phyloP scores from a whole-genome alignment of 2,113 vertebrate species.

The Daboia siamensis region DNA sequence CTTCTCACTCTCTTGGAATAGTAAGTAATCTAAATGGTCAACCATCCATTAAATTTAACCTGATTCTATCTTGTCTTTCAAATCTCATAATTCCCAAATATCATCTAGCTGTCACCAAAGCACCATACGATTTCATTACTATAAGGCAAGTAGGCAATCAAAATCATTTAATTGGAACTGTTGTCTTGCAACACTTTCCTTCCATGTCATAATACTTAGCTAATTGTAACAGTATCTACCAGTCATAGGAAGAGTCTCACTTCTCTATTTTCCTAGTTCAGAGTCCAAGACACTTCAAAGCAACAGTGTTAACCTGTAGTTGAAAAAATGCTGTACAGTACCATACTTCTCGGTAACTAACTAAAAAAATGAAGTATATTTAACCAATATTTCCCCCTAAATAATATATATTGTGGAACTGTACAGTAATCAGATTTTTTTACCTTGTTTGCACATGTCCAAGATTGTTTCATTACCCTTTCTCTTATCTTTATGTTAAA shows the following conservation, averaged over 20 bases:
- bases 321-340: neutral
- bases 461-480: neutral
- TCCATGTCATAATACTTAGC: neutral
- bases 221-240: neutral
- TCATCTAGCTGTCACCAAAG: neutral
- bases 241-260: neutral
- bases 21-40: neutral
- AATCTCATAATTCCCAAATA: neutral
- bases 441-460: neutral
- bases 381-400: neutral
- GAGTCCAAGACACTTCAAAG: neutral
- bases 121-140: neutral
- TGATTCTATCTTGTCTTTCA: neutral
- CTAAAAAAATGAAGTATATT: neutral
- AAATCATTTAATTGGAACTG: neutral
- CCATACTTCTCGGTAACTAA: neutral
- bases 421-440: neutral
- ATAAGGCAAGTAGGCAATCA: neutral
- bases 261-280: neutral
- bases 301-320: neutral
- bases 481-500: neutral
- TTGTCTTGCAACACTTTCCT: neutral
- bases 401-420: neutral
- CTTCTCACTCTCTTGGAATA: neutral
- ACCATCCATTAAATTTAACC: neutral